Percentiles rank a stretch among this genome's conserved stretches.
phyloP scores from a whole-genome alignment of 2,888 invertebrate genomes.

The Drosophila colorata region DNA sequence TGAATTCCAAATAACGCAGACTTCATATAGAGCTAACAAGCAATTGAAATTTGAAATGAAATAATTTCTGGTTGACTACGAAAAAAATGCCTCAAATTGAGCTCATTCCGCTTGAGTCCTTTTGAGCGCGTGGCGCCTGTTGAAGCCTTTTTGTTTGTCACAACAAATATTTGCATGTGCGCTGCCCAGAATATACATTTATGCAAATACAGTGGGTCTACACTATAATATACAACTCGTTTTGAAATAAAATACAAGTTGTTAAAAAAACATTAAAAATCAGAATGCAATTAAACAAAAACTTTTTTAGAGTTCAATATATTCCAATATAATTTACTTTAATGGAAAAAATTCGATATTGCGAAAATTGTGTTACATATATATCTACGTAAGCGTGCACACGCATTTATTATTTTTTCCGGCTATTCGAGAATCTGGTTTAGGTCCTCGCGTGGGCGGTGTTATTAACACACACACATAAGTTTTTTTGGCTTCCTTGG shows the following conservation, averaged over 20 bases:
- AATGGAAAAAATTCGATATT: neutral
- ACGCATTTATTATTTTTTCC: conserved; percentile 26
- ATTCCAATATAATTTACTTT: neutral
- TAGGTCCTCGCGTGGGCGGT: conserved; percentile 20
- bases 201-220: conserved; percentile 17
- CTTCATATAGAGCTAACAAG: conserved; percentile 3
- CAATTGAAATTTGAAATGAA: conserved; percentile 36
- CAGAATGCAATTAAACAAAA: neutral
- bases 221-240: conserved; percentile 7
- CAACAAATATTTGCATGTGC: conserved; percentile 62
- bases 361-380: neutral
- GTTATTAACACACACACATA: conserved; percentile 2
- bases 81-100: conserved; percentile 4
- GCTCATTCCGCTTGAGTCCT: conserved; percentile 6
- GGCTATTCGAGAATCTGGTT: conserved; percentile 23
- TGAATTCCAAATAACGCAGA: conserved; percentile 17
- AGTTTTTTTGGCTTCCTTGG: conserved; percentile 15
- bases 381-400: neutral
- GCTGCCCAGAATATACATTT: conserved; percentile 35
- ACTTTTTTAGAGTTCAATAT: neutral
- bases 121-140: conserved; percentile 21
- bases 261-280: neutral
- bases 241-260: neutral
- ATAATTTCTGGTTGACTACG: conserved; percentile 26
- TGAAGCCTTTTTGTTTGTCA: conserved; percentile 45